These are phyloP conservation scores for Balaeniceps rex DNA, from an alignment of 2,113 vertebrate species.

Conservation along the genomic window DNA sequence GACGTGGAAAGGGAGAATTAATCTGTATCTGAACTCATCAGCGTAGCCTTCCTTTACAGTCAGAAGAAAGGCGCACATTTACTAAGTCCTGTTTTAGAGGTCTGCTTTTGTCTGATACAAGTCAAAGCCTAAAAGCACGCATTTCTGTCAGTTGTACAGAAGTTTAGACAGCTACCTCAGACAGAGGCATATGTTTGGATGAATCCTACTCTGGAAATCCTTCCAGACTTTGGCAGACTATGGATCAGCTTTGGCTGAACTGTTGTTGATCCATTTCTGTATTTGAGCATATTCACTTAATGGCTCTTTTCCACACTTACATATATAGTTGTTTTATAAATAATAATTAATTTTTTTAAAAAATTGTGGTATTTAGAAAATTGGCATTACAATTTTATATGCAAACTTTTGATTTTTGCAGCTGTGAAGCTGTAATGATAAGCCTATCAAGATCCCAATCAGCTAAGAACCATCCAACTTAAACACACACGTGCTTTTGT, in stretches of 20 bases:
- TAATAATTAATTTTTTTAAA: neutral
- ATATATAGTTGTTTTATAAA: neutral
- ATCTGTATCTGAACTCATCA: neutral
- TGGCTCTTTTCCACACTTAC: neutral
- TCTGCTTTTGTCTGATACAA: neutral
- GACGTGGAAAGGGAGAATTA: neutral
- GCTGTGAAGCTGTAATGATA: neutral
- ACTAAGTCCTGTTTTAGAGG: neutral
- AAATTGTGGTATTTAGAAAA: neutral
- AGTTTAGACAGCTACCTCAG: neutral
- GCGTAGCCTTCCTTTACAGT: neutral
- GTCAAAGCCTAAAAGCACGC: neutral
- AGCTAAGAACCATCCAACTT: neutral
- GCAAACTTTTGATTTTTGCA: neutral
- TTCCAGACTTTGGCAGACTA: neutral
- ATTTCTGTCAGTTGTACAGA: neutral
- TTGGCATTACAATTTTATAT: neutral
- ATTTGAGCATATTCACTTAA: neutral
- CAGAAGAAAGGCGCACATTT: neutral
- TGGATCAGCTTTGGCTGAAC: neutral
- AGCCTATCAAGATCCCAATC: neutral
- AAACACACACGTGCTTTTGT: accelerated
- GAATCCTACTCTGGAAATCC: neutral
- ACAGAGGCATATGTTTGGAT: neutral
- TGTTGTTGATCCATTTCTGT: neutral